Base-by-base conservation (phyloP, 92 coral and sea anemone species). In the Zoanthus sociatus region DNA sequence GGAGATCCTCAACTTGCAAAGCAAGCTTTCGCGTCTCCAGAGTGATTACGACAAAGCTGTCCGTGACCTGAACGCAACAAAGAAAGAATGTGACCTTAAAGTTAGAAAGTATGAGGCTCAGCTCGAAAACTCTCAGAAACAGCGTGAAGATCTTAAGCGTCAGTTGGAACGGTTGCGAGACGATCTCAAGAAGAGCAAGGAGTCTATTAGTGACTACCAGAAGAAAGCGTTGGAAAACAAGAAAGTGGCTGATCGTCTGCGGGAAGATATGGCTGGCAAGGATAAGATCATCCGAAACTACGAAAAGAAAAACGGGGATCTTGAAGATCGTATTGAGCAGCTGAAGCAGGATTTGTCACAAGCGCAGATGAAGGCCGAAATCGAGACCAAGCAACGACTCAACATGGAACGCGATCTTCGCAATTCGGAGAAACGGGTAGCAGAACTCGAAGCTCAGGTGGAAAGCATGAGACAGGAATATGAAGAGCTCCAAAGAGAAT, bases 61-160 rank as follows among this genome's bases (percentile, higher is more conserved):
- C 58, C 89, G 98, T 58, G 99, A 97, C 84, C 82, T 95, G 75
- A 96, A 89, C 55, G 96, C 98, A 71, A 89, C 95, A 64, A 96
- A 91, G 91, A 97, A 96, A 70, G 96, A 94, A 78, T 93, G 92
- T 60, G 98, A 95, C 91, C 86, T 97, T 70, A 90, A 90, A 87
- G 94, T 93, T 66, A 92, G 92, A 53, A 97, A 97, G 97, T 95
- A 91, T 79, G 98, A 95, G 86, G 94, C 98, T 13, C 96, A 94
- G 84, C 89, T 97, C 47, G 93, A 90, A 84, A 97, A 95, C 83
- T 89, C 96, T 33, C 99, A 93, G 86, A 93, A 89, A 88, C 99
- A 97, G 82, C 92, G 99, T 3, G 99, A 97, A 33, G 97, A 95
- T 33, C 89, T 97, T 86, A 97, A 95, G 83, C 94, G 92, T 78